Conservation (phyloP, 2,113 vertebrate genomes). For the Murina feae region DNA sequence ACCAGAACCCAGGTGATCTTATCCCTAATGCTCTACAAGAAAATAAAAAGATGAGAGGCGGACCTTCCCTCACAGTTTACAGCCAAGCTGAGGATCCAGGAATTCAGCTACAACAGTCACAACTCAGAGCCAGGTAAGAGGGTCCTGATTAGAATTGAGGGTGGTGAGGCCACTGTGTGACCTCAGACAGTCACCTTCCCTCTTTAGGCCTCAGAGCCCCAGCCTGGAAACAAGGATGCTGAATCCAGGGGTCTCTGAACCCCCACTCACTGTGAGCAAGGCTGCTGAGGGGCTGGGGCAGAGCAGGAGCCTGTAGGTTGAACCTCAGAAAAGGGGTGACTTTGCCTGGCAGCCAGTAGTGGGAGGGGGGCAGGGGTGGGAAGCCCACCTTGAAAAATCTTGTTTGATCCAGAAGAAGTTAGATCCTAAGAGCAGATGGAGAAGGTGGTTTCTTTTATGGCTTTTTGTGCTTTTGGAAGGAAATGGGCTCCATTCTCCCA, state of each 20-base stretch:
- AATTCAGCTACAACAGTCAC: neutral
- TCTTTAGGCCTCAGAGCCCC: neutral
- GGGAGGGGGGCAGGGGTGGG: no score
- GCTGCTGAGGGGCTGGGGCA: neutral
- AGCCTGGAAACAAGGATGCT: neutral
- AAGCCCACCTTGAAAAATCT: neutral
- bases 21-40: neutral
- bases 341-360: neutral
- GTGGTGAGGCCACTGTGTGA: neutral
- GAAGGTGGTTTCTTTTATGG: neutral
- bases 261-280: neutral
- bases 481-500: neutral
- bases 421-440: neutral
- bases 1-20: neutral
- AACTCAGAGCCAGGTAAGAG: neutral
- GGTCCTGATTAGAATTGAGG: neutral
- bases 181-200: neutral
- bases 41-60: neutral
- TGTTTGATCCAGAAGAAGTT: neutral
- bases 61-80: neutral
- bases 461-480: neutral
- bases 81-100: neutral
- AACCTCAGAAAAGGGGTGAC: neutral
- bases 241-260: neutral
- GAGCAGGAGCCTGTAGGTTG: neutral